Evolutionary conservation across 2,888 invertebrate species (phyloP).

Genomic region (Corythucha ciliata): DNA sequence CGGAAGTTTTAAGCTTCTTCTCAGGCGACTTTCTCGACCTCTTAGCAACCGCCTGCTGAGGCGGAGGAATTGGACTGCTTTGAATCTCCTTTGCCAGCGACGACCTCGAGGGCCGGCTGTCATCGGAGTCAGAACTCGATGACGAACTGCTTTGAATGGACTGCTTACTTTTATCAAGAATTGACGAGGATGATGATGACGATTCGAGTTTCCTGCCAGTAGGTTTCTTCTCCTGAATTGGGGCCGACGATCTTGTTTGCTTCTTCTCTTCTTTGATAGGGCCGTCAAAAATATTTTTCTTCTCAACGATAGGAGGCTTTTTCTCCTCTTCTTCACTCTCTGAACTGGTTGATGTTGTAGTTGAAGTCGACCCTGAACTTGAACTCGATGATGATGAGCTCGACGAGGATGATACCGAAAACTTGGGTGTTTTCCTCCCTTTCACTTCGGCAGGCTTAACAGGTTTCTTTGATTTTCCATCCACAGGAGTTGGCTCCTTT

Average conservation of each 20-base stretch:
- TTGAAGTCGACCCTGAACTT: conserved; percentile 43
- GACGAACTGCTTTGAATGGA: conserved; percentile 54
- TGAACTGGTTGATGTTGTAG: conserved; percentile 45
- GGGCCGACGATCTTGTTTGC: conserved; percentile 20
- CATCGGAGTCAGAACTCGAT: conserved; percentile 49
- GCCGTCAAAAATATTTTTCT: too few species aligned
- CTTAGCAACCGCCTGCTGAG: conserved; percentile 41
- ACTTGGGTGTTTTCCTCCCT: conserved; percentile 32
- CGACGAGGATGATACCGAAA: conserved; percentile 44
- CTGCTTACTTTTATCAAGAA: conserved; percentile 58
- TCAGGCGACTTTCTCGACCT: conserved; percentile 59
- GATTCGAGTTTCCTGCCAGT: conserved; percentile 46
- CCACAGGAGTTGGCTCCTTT: conserved; percentile 38
- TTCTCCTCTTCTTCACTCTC: conserved; percentile 29
- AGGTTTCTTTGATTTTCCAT: conserved; percentile 23
- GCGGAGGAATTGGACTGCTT: conserved; percentile 31
- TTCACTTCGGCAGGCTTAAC: conserved; percentile 36
- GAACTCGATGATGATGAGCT: conserved; percentile 43
- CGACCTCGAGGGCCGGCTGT: conserved; percentile 34
- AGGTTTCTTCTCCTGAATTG: conserved; percentile 31
- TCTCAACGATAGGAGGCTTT: too few species aligned
- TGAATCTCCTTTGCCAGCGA: conserved; percentile 11
- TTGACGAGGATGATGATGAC: too few species aligned
- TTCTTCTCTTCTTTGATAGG: conserved; percentile 32
- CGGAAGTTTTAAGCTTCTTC: conserved; percentile 77